Evolutionary conservation across 2,113 vertebrate species (phyloP).

Genomic region (Piaya cayana): DNA sequence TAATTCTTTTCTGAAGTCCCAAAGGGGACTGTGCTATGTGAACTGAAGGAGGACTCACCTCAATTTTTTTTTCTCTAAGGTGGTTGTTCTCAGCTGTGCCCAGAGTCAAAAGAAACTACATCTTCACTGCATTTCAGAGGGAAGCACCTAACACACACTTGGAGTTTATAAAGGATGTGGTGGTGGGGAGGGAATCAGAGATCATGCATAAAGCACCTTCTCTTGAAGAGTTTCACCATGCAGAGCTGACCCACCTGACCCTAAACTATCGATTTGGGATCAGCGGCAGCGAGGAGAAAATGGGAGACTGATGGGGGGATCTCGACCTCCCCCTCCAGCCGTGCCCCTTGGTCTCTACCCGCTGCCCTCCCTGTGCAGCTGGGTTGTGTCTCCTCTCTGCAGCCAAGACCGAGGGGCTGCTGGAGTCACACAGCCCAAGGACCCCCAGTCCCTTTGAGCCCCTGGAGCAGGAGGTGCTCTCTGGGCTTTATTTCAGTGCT

Average conservation of each 20-base stretch:
- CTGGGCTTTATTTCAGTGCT: rapidly evolving
- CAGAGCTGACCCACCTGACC: not conserved
- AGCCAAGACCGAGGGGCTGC: not conserved
- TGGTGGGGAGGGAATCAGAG: not conserved
- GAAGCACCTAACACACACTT: not conserved
- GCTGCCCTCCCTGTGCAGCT: not conserved
- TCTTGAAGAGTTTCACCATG: not conserved
- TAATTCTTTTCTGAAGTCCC: not conserved
- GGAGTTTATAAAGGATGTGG: not conserved
- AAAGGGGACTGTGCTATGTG: not conserved
- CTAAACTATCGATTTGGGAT: not conserved
- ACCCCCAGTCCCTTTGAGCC: not conserved
- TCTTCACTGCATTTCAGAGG: not conserved
- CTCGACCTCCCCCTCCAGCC: not conserved
- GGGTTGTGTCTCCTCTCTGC: not conserved
- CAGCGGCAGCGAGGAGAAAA: not conserved
- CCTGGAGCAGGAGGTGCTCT: rapidly evolving
- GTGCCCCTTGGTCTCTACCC: not conserved
- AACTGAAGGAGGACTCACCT: not conserved
- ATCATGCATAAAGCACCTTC: not conserved
- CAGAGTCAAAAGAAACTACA: not conserved
- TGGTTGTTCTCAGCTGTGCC: not conserved
- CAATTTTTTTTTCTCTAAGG: not conserved
- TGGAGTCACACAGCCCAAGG: not conserved
- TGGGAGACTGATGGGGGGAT: not conserved